Evolutionary conservation across 2,113 vertebrate genomes (phyloP), one percentile per base, ranked within the genome.

Genomic region (Microcebus griseorufus): DNA sequence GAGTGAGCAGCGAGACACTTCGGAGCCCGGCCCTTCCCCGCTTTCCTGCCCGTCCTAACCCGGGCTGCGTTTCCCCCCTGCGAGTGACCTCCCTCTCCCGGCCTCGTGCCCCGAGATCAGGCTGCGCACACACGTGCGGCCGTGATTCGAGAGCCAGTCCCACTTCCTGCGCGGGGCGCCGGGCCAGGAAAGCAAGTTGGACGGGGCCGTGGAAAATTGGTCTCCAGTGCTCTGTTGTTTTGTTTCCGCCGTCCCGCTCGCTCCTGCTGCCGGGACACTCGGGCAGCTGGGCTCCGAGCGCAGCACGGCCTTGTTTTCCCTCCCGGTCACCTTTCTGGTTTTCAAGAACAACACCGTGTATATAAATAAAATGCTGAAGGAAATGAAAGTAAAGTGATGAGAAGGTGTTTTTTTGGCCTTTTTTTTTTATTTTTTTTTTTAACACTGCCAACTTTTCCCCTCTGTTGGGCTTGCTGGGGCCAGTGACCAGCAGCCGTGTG

Each of bases 351-450:
- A 91, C 94, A 90, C 32, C 18, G 1, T 55, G 90, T 82, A 18
- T 97, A 95, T 97, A 97, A 98, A 97, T 97, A 98, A 97, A 97
- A 88, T 42, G 76, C 69, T 48, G 34, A 93, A 90, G 97, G 97
- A 98, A 98, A 97, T 81, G 97, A 98, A 97, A 98, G 97, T 95
- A 85, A 92, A 85, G 95, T 78, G 95, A 79, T 32, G 32, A 88
- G 62, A 67, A 83, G 90, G 94, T 45, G 62, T 85, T 70, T 79
- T 93, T 67, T 55, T 70, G 69, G 48, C 51, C 81, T 86, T 45
- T 83, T 62, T 39, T 79, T n/a, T n/a, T n/a, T n/a, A n/a, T n/a
- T n/a, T n/a, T n/a, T 79, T 65, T 81, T 88, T 14, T 39, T 9
- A 42, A 83, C 65, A 51, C 18, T 3, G 6, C 70, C n/a, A 23